phyloP scores from a whole-genome alignment of 2,888 invertebrate genomes.

The Neocrepidodera transversa region DNA sequence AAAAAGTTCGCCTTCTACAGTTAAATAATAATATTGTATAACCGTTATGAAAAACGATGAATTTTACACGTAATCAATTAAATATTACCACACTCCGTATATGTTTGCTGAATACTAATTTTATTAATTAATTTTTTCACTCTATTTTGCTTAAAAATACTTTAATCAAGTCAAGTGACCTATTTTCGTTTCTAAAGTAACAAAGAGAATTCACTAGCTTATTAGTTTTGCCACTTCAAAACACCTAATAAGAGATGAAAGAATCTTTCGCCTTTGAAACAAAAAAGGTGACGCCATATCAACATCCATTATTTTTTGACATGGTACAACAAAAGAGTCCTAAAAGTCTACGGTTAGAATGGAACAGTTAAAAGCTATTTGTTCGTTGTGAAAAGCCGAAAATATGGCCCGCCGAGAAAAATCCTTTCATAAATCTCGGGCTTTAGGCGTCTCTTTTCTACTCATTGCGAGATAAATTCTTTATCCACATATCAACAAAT shows the following conservation, averaged over 20 bases:
- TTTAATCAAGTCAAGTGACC: too few relatives aligned
- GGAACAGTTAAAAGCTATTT: conserved; percentile 10
- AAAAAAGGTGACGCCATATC: conserved; percentile 4
- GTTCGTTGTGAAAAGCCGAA: conserved; percentile 15
- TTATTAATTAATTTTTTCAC: too few relatives aligned
- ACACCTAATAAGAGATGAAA: neutral
- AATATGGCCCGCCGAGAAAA: conserved; percentile 23
- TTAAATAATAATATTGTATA: too few relatives aligned
- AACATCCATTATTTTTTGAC: conserved; percentile 22
- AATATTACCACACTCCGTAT: too few relatives aligned
- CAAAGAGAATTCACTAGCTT: too few relatives aligned
- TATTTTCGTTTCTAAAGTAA: too few relatives aligned
- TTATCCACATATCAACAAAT: conserved; percentile 27
- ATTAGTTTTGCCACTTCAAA: too few relatives aligned
- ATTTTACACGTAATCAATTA: too few relatives aligned
- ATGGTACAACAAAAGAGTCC: conserved; percentile 9
- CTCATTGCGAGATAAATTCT: conserved; percentile 21
- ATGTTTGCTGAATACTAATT: too few relatives aligned
- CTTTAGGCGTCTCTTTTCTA: conserved; percentile 25
- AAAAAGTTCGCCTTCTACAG: too few relatives aligned
- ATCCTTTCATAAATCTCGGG: conserved; percentile 28
- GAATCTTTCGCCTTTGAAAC: neutral
- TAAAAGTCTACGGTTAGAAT: neutral
- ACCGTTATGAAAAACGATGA: too few relatives aligned
- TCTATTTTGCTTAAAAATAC: too few relatives aligned